Evolutionary conservation across 2,888 invertebrate genomes (phyloP), one percentile per base, ranked within the genome.

Genomic region (Hydropsyche betteni): DNA sequence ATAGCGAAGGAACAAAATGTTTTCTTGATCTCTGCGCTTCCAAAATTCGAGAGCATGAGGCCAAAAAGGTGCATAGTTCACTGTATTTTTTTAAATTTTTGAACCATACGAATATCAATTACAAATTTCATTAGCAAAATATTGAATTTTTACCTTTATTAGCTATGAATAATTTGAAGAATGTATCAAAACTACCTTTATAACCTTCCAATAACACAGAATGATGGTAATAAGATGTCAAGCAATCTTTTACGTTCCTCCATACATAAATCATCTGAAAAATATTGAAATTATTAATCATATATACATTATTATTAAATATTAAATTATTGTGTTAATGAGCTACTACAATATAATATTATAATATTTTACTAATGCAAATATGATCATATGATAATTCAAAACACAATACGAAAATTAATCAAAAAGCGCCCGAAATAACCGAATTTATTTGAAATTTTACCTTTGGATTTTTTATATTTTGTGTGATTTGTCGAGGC

Each of bases 241-340:
- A 88, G 0, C 91, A 90, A 81, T 94, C 94, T 80, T 93, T 90
- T 0, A 93, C 91, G 81, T 94, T 92, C 80, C 94, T 87, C 0
- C 90, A 89, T 0, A 93, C 90, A 81, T 93, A 93, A 16, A 94
- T 86, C 4, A 93, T 76, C 79, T 79, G 69, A 53, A 79, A 77
- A n/a, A 16, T 24, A 24, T 24, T 24, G 24, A 12, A 55, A 55
- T 16, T 12, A n/a, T 55, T 44, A 8, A n/a, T 55, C 12, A 7
- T 16, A 7, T 24, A 24, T 5, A 55, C 24, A 24, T 24, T 24
- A 24, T 24, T 24, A 24, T 24, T 24, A 24, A 24, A 24, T 24
- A 24, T 24, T 24, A 24, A 24, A 24, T 24, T 24, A 24, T 24
- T 1, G 24, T 24, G 24, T 24, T 24, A 24, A 24, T 24, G 2